phyloP scores from a whole-genome alignment of 2,113 vertebrate genomes.

The Menidia beryllina region DNA sequence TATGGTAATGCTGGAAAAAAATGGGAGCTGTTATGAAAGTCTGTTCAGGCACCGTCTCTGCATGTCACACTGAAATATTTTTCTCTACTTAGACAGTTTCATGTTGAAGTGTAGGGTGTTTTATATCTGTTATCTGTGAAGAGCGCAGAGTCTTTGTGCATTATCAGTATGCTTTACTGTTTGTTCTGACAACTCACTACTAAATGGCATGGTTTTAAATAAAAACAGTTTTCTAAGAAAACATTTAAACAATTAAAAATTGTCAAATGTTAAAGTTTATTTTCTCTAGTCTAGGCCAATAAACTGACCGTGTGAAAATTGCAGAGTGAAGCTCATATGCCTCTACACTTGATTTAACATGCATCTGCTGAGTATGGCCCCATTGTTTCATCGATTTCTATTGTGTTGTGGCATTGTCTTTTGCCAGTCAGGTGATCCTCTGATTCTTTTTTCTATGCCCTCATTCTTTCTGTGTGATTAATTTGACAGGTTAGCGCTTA shows the following conservation, averaged over 20 bases:
- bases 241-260: not conserved
- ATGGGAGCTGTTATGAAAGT: conserved; percentile 32
- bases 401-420: conserved; percentile 53
- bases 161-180: not conserved
- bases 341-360: conserved; percentile 15
- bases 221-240: not conserved
- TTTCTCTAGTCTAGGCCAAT: not conserved
- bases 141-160: not conserved
- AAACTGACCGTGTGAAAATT: not conserved
- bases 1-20: conserved; percentile 21
- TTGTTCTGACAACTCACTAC: not conserved
- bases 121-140: conserved; percentile 7
- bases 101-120: conserved; percentile 6
- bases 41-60: conserved; percentile 24
- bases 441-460: conserved; percentile 54
- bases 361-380: conserved; percentile 12
- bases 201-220: not conserved
- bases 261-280: conserved; percentile 1
- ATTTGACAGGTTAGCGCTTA: conserved; percentile 77
- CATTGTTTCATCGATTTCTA: conserved; percentile 58
- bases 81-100: conserved; percentile 10
- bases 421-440: conserved; percentile 71
- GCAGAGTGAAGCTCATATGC: conserved; percentile 22
- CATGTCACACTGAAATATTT: conserved; percentile 41
- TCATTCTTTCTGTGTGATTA: conserved; percentile 76